Evolutionary conservation across 2,797 vertebrate genomes (phyloP), one percentile per base, ranked within the genome.

Genomic region (Mormyrus hasselquistii): DNA sequence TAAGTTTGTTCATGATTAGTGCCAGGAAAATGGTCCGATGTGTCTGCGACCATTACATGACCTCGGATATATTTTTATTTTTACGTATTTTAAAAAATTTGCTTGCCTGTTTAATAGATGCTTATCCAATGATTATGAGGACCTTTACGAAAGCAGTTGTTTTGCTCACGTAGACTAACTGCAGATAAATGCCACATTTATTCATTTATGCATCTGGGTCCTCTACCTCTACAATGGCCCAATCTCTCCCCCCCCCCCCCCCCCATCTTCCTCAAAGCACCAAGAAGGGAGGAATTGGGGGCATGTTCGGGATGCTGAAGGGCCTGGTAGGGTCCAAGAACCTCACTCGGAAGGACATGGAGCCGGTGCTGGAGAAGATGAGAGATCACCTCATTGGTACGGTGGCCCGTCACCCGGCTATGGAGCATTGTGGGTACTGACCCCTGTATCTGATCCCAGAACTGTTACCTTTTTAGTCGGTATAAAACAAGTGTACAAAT

Each of bases 301-400:
- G 98, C 52, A 98, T 99, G 98, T 98, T 99, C 92, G 98, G 98
- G 88, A 99, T 99, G 98, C 95, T 99, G 92, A 99, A 98, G 93
- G 98, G 98, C 53, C 96, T 99, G 88, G 99, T 99, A 92, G 98
- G 98, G 84, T 98, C 98, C 62, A 99, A 99, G 95, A 99, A 96
- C 92, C 94, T 99, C 91, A 96, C 94, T 3, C 93, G 93, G n/a
- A 96, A 96, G 47, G 97, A 99, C 95, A 99, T 99, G 98, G 97
- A 98, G 57, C 95, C 98, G 0, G 97, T 98, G 5, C 94, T 99
- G 94, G 99, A 99, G 89, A 99, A 98, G 95, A 99, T 99, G 98
- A 99, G 93, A 90, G 98, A 99, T 92, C 98, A 99, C 92, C 96
- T 99, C 91, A 99, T 99, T 0, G 95, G 98, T 99, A 94, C 0